A percentile compares a stretch with the other conserved stretches of the same genome.
phyloP scores from a whole-genome alignment of 2,113 vertebrate species.

The Tychaedon coryphoeus region DNA sequence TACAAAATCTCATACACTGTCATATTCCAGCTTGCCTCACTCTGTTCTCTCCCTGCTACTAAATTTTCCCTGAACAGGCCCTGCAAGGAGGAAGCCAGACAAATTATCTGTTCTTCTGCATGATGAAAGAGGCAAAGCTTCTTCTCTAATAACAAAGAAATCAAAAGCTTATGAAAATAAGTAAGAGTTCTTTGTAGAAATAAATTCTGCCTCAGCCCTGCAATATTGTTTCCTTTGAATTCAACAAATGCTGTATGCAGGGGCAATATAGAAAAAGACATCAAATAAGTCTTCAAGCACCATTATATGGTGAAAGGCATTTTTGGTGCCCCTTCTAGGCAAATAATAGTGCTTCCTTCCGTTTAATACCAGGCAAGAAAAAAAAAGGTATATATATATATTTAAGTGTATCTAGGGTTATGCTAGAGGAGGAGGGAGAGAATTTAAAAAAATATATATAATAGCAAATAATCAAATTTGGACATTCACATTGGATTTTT shows the following conservation, averaged over 20 bases:
- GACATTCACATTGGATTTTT: not conserved
- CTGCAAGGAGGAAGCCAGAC: not conserved
- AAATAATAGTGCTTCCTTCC: not conserved
- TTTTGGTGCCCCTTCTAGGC: not conserved
- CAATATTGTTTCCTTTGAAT: not conserved
- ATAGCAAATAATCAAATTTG: not conserved
- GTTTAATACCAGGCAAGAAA: not conserved
- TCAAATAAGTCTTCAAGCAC: not conserved
- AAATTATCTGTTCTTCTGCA: not conserved
- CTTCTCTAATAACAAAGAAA: not conserved
- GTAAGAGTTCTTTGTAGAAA: not conserved
- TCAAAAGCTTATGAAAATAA: constrained; percentile 9
- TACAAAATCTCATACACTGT: not conserved
- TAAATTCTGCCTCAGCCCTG: not conserved
- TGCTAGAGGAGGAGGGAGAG: rapidly evolving
- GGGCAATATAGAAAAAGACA: not conserved
- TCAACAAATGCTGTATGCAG: not conserved
- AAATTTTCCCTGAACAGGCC: not conserved
- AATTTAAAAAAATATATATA: not conserved
- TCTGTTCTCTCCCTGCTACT: not conserved
- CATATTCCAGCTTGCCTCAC: not conserved
- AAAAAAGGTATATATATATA: not conserved
- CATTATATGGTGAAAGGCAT: not conserved
- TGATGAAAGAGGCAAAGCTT: not conserved
- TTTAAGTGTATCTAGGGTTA: not conserved